A percentile compares a stretch with the other conserved stretches of the same genome.
phyloP scores from a whole-genome alignment of 37 sponge, comb jelly and placozoan species.

The Ephydatia muelleri region DNA sequence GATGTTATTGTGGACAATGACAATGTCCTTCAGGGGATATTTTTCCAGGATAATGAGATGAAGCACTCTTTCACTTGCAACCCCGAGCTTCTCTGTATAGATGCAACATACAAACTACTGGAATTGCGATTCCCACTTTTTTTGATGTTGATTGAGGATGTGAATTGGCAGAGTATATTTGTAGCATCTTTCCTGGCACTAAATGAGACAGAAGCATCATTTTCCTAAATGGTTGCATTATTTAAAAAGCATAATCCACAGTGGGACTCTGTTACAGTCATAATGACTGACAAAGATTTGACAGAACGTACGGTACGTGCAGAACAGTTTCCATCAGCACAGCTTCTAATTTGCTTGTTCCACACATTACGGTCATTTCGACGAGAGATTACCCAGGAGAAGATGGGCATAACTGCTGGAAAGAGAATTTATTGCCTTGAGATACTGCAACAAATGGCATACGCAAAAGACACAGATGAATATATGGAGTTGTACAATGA shows the following conservation, averaged over 20 bases:
- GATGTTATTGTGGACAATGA: too few relatives aligned
- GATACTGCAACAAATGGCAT: constrained; percentile 50
- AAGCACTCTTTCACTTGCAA: too few relatives aligned
- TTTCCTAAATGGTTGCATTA: constrained; percentile 43
- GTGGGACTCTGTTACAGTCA: constrained; percentile 11
- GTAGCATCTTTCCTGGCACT: not conserved
- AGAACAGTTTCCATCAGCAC: constrained; percentile 25
- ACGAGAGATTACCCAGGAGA: constrained; percentile 55
- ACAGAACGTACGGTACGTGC: constrained; percentile 28
- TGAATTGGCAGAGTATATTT: too few relatives aligned
- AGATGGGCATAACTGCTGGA: constrained; percentile 47
- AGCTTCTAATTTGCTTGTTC: constrained; percentile 60
- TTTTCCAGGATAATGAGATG: too few relatives aligned
- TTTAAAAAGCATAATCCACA: constrained; percentile 34
- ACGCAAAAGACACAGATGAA: too few relatives aligned
- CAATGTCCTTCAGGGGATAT: too few relatives aligned
- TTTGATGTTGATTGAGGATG: too few relatives aligned
- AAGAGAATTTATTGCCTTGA: constrained; percentile 34
- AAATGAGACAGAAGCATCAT: not conserved
- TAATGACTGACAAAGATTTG: constrained; percentile 71
- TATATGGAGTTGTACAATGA: constrained; percentile 33
- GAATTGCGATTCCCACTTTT: too few relatives aligned
- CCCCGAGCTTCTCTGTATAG: too few relatives aligned
- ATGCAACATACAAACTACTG: too few relatives aligned
- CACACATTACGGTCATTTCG: constrained; percentile 35